Evolutionary conservation across 2,113 vertebrate genomes (phyloP).

Genomic region (Pseudois nayaur): DNA sequence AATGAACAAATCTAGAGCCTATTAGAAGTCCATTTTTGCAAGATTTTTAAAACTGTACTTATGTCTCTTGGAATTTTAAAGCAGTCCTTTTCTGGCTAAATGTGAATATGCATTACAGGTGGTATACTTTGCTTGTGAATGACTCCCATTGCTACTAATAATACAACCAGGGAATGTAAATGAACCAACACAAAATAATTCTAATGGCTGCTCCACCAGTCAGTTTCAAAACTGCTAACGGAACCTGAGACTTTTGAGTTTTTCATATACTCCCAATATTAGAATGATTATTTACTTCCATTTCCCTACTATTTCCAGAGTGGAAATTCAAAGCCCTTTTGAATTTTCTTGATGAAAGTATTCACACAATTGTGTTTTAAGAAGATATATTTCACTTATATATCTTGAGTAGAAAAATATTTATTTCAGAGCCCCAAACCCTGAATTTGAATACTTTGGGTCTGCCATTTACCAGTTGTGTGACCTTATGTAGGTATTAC

Average conservation of each 20-base stretch:
- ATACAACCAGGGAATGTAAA: neutral
- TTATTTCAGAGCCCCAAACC: slow-evolving; percentile 18
- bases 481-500: neutral
- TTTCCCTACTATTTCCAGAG: neutral
- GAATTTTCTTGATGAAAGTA: neutral
- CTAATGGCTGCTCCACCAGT: neutral
- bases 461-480: neutral
- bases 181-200: neutral
- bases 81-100: neutral
- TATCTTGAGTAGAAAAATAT: neutral
- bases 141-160: neutral
- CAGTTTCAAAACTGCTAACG: neutral
- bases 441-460: slow-evolving; percentile 9
- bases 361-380: neutral
- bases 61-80: neutral
- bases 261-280: neutral
- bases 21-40: neutral
- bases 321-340: slow-evolving; percentile 31
- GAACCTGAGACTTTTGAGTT: neutral
- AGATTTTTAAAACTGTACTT: neutral
- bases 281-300: neutral
- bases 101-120: neutral
- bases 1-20: neutral
- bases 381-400: neutral
- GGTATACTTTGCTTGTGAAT: neutral